Base-by-base conservation (phyloP, 2,888 invertebrate genomes). In the Drosophila parthenogenetica region DNA sequence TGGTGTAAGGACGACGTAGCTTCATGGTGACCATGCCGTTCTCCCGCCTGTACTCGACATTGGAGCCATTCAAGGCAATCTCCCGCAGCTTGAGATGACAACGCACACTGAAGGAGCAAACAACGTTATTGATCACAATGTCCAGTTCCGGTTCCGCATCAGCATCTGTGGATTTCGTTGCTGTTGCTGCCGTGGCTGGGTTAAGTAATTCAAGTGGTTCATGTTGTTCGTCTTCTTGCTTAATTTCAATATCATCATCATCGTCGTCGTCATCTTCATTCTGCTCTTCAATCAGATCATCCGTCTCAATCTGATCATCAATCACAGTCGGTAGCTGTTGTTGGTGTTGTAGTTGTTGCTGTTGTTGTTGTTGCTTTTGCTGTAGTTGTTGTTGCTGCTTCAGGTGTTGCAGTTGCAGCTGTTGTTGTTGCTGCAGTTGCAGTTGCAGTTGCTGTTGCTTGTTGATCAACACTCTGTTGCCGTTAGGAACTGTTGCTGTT, bases 11-110 rank as follows among this genome's bases (percentile, higher is more conserved):
- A 90, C 96, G 95, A 70, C 99, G 94, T 78, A 99, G 93, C 93
- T 99, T 99, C 98, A 99, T 99, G 63, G 98, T 98, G 69, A 99
- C 96, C 97, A 99, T 98, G 89, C 98, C 98, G 93, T 98, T 97
- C 93, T 98, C 98, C 89, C 97, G 95, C 73, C 97, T 96, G 92
- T 97, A 99, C 91, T 98, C 98, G 57, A 99, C 99, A 93, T 99
- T 98, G 86, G 95, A 94, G 90, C 98, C 98, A 88, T 96, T 96
- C 90, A 97, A 94, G 59, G 99, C 99, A 85, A 99, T 98, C 91
- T 97, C 96, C 90, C 97, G 95, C 91, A 99, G 94, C 94, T 99
- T 98, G 90, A 99, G 94, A 93, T 99, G 98, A 93, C 99, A 99
- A 92, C 97, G 95, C 75, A 98, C 98, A 94, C 97, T 98, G 94